These are phyloP conservation scores for Lepidocyrtoides sp. DNA, from an alignment of 2,888 invertebrate species.

Conservation along the genomic window DNA sequence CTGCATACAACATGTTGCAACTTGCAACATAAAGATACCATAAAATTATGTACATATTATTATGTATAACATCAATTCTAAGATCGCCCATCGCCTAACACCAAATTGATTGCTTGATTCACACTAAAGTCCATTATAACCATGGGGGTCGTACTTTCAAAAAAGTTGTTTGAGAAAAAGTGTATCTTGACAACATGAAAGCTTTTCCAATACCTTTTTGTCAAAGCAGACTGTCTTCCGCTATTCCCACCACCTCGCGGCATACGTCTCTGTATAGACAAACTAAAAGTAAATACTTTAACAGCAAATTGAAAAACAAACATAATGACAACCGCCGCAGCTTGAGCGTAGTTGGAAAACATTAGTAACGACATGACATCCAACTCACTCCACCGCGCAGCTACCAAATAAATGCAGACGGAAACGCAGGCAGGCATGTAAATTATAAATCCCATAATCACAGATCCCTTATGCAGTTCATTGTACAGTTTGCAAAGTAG, in stretches of 20 bases:
- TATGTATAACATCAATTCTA: too few relatives aligned
- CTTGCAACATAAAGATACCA: too few relatives aligned
- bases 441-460: conserved; percentile 3
- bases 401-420: neutral
- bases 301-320: neutral
- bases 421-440: neutral
- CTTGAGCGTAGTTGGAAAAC: neutral
- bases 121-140: neutral
- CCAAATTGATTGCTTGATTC: neutral
- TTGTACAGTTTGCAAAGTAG: neutral
- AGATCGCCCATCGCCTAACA: neutral
- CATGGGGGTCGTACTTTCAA: conserved; percentile 14
- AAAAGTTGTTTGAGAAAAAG: conserved; percentile 22
- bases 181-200: neutral
- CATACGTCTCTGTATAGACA: neutral
- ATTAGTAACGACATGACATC: neutral
- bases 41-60: neutral
- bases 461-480: neutral
- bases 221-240: neutral
- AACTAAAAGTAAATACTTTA: neutral
- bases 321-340: neutral
- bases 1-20: too few relatives aligned
- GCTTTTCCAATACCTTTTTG: conserved; percentile 7
- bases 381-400: neutral
- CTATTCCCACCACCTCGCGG: too few relatives aligned